These are phyloP conservation scores for Drosophila koepferae DNA, from an alignment of 2,888 invertebrate species.

Conservation along the genomic window DNA sequence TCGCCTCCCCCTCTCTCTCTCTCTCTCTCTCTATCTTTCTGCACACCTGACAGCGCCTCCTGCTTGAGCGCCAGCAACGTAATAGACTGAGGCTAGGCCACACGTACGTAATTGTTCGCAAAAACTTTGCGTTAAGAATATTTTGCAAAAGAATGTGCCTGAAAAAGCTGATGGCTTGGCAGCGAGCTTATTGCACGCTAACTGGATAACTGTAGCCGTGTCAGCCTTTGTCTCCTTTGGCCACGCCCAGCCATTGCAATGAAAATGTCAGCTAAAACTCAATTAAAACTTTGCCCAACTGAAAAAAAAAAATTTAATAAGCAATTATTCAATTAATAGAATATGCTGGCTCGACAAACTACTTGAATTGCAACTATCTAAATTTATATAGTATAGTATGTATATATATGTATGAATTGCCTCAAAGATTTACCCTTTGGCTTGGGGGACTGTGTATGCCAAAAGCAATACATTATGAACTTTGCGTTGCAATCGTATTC, in stretches of 20 bases:
- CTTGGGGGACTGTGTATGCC: neutral
- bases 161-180: conserved; percentile 57
- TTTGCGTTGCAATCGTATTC: neutral
- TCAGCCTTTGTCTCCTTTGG: conserved; percentile 6
- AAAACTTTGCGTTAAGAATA: conserved; percentile 75
- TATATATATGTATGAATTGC: neutral
- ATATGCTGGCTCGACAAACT: neutral
- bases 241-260: conserved; percentile 14
- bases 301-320: conserved; percentile 52
- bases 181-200: conserved; percentile 48
- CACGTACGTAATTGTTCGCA: conserved; percentile 78
- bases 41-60: neutral
- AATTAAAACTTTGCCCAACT: conserved; percentile 23
- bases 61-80: neutral
- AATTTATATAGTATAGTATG: neutral
- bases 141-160: conserved; percentile 65
- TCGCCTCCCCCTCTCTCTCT: neutral
- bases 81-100: conserved; percentile 42
- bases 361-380: no score
- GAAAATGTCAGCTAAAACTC: conserved; percentile 3
- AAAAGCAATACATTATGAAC: neutral
- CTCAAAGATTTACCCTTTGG: neutral
- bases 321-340: conserved; percentile 22
- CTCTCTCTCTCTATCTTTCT: no score
- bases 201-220: conserved; percentile 31